Base-by-base conservation (phyloP, 2,888 invertebrate species). In the Matsumyia berberina region DNA sequence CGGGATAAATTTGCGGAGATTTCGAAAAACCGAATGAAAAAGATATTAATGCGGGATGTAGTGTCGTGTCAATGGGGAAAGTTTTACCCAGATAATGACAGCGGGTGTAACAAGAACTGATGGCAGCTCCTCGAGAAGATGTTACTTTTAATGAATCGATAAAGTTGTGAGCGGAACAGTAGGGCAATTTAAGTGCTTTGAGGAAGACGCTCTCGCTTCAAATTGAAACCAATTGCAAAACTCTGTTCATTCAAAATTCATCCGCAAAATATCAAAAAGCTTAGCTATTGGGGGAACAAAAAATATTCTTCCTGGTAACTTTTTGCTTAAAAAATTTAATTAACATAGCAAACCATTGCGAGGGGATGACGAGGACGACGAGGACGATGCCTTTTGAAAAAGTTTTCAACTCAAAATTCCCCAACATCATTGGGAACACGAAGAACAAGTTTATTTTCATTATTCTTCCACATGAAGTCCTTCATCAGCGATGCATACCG, bases 71-170 rank as follows among this genome's bases (percentile, higher is more conserved):
- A 33, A 15, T 58, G 44, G 49, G 29, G 5, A 39, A 58, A 69
- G 49, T 58, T 49, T 60, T n/a, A n/a, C n/a, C 11, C 19, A 37
- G 46, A 46, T 29, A n/a, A 17, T 55, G 5, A n/a, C 11, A 44
- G 12, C 19, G 24, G 17, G 31, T 44, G 39, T 49, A 7, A 35
- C 7, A 9, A 17, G n/a, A 33, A 17, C 2, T n/a, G 44, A 19
- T 49, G 49, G 9, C 7, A 39, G 33, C 7, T 19, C 51, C 51
- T 39, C 15, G 9, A 1, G 4, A 11, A n/a, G 33, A 7, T 62
- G 69, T 46, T 46, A 33, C 55, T 19, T 46, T 62, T 46, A 62
- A 62, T 46, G 62, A 62, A 62, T 33, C 6, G 46, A 33, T 46
- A 46, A 62, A 62, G 19, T 35, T n/a, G 31, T 19, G 62, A 33